These are phyloP conservation scores for Polylopha cassiicola DNA, from an alignment of 2,888 invertebrate genomes.

Conservation along the genomic window DNA sequence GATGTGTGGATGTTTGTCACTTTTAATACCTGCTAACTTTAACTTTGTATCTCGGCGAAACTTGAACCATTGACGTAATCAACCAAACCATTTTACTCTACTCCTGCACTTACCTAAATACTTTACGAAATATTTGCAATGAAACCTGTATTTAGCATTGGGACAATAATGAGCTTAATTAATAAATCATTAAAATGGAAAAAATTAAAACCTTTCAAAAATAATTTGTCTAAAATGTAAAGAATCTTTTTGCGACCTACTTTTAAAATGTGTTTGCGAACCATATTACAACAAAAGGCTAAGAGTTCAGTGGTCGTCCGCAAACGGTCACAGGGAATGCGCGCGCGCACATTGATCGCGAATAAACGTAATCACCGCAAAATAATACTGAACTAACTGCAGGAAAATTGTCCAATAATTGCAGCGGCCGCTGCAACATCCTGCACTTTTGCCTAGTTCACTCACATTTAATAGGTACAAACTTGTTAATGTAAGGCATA, in stretches of 20 bases:
- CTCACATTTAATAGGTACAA: slow-evolving; percentile 19
- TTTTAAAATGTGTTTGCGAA: slow-evolving; percentile 20
- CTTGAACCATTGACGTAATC: too few relatives aligned
- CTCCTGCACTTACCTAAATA: too few relatives aligned
- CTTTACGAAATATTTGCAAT: too few relatives aligned
- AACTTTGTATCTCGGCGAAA: too few relatives aligned
- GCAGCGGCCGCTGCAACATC: slow-evolving; percentile 53
- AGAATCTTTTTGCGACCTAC: slow-evolving; percentile 16
- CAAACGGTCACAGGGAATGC: slow-evolving; percentile 44
- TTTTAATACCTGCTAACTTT: too few relatives aligned
- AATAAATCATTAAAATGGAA: too few relatives aligned
- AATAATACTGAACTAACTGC: slow-evolving; percentile 45
- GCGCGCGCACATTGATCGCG: slow-evolving; percentile 37
- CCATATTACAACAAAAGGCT: slow-evolving; percentile 34
- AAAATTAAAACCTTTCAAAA: too few relatives aligned
- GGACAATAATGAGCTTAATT: too few relatives aligned
- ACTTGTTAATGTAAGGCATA: slow-evolving; percentile 28
- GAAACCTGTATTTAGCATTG: too few relatives aligned
- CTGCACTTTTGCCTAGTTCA: slow-evolving; percentile 41
- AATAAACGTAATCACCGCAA: slow-evolving; percentile 49
- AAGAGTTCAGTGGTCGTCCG: slow-evolving; percentile 37
- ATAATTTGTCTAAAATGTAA: too few relatives aligned
- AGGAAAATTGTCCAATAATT: slow-evolving; percentile 46
- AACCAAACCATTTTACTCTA: too few relatives aligned
- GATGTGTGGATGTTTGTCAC: too few relatives aligned